Conservation (phyloP, 2,113 vertebrate species). For the Microcebus jonahi region DNA sequence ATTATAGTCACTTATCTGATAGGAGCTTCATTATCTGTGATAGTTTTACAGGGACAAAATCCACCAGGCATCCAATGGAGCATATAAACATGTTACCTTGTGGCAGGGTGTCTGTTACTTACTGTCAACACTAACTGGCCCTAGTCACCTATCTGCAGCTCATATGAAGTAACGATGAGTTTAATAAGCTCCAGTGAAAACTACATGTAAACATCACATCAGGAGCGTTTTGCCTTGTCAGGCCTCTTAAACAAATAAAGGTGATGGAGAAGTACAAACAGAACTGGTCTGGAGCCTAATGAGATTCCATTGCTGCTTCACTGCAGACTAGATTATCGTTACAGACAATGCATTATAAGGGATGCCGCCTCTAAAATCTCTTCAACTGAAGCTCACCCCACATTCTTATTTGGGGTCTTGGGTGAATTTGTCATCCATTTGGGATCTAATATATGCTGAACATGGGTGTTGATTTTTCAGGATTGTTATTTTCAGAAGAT, state of each 20-base stretch:
- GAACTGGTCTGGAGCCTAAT: conserved; percentile 60
- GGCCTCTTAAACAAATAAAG: conserved; percentile 95
- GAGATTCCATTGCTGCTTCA: background rate
- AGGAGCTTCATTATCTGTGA: conserved; percentile 90
- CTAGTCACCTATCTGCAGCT: conserved; percentile 81
- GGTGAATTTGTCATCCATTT: background rate
- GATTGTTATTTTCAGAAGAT: background rate
- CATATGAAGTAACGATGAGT: conserved; percentile 91
- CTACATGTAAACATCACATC: conserved; percentile 92
- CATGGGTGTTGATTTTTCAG: background rate
- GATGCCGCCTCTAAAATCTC: background rate
- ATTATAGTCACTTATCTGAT: conserved; percentile 95
- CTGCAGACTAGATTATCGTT: background rate
- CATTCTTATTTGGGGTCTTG: background rate
- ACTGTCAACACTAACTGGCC: conserved; percentile 90
- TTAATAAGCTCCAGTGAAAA: conserved; percentile 91
- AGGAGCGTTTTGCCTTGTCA: conserved; percentile 90
- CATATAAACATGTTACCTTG: conserved; percentile 88
- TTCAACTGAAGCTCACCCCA: background rate
- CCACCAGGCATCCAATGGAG: conserved; percentile 86
- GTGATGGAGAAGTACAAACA: conserved; percentile 84
- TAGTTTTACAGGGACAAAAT: conserved; percentile 89
- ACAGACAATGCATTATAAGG: background rate
- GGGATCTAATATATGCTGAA: background rate
- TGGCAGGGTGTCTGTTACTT: conserved; percentile 88